phyloP scores from a whole-genome alignment of 1,140 invertebrate genomes.

The Papilio polyxenes region DNA sequence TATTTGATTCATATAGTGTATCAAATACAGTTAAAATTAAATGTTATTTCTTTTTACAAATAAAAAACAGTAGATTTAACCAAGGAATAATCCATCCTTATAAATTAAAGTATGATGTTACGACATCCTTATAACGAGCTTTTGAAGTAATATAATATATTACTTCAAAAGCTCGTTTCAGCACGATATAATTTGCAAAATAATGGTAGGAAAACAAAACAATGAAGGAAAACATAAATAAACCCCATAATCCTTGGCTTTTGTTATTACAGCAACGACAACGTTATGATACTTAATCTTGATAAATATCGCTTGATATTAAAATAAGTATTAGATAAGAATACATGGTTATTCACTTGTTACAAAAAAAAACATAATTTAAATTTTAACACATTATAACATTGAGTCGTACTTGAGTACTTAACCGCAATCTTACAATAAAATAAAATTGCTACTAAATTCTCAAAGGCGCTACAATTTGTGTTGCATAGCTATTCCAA shows the following conservation, averaged over 20 bases:
- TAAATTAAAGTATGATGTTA: too few relatives aligned
- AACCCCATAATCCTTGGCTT: conserved; percentile 5
- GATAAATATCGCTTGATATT: background rate
- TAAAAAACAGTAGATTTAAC: too few relatives aligned
- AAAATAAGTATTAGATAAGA: too few relatives aligned
- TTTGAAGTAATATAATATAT: background rate
- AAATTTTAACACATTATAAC: background rate
- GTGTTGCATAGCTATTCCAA: background rate
- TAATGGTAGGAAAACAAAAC: background rate
- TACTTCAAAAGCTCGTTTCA: background rate
- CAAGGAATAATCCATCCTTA: too few relatives aligned
- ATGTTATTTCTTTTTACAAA: too few relatives aligned
- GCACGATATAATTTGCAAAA: background rate
- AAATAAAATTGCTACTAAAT: background rate
- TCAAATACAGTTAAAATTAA: too few relatives aligned
- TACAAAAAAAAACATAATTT: background rate
- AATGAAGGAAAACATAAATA: background rate
- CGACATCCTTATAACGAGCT: too few relatives aligned
- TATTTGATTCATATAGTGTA: too few relatives aligned
- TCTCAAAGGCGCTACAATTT: background rate
- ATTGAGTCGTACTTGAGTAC: background rate
- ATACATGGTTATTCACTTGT: background rate
- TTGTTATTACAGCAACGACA: background rate
- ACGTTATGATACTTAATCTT: conserved; percentile 1
- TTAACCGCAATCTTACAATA: background rate